Base-by-base conservation (phyloP, 30 jellyfish, hydroid and myxozoan genomes). In the Aurelia aurita complex sp. Pacific region DNA sequence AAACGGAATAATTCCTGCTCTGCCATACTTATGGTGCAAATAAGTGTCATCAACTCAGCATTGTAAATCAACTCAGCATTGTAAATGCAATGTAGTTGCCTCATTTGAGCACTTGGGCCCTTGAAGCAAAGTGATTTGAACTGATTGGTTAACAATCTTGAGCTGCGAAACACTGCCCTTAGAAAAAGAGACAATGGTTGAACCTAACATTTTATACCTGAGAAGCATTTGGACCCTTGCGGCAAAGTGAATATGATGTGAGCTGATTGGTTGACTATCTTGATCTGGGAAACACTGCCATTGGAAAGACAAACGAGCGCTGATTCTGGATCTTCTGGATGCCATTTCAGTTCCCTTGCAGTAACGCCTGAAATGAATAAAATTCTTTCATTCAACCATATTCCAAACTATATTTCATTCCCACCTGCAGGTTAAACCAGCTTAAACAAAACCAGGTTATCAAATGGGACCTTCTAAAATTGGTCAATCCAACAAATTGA, bases 301-400 rank as follows among this genome's bases (percentile, higher is more conserved):
- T 92, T 87, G 46, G 98, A 87, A 17, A 92, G 64, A 19, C 91
- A 74, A 18, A 92, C 74, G 7, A 89, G 78, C 10, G 90, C 85
- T 19, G 83, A 23, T 1, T 80, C 86, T 3, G 92, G 79, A 43
- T 69, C 86, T 57, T 92, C 98, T 13, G 98, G 98, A 79, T 92
- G 96, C 87, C 92, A 83, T 51, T 77, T 86, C 34, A 92, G 23
- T 33, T 92, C 91, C 50, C 90, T 76, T 11, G 79, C 84, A 74
- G 43, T 38, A 6, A 91, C 87, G 73, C 75, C 98, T 91, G 75
- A 76, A 83, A 76, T 6, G 18, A 34, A 84, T 54, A 38, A 13
- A 55, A 43, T 13, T 8, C 35, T 67, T 3, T 55, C 13, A 60
- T 16, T 46, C 11, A 46, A 46, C 57, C 57, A 40, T 40, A 40